Evolutionary conservation across 1,140 invertebrate species (phyloP), one percentile per base, ranked within the genome.

Genomic region (Musca vetustissima): DNA sequence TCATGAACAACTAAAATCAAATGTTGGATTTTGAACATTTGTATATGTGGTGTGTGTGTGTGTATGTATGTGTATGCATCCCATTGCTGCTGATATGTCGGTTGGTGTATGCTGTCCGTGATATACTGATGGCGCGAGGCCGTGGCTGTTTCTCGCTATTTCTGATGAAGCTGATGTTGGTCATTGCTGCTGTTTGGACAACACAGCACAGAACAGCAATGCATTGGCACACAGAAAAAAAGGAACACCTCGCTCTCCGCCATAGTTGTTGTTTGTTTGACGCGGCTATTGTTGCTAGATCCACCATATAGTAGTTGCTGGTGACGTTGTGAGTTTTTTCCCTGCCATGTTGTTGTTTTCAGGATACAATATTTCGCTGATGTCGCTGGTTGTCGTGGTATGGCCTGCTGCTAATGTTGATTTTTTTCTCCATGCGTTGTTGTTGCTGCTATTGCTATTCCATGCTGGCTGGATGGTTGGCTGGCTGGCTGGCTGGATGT

Each of bases 61-160:
- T 61, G 43, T 13, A 64, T 64, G 25, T 69, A 48, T 69, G 36
- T 52, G 13, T 64, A 43, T 43, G 36, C 36, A 43, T 43, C 28
- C 28, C 28, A 32, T 32, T 32, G 67, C 24, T 17, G 61, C 43
- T n/a, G n/a, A n/a, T 68, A 22, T 69, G 47, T 53, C 25, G 11
- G 32, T 14, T 13, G 13, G 66, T 53, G 8, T 22, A 50, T 28
- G 47, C 17, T 25, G 25, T n/a, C 21, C 22, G 50, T 61, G 24
- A 57, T 61, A 49, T 21, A 6, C 43, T 22, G 17, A 52, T 50
- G n/a, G n/a, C 28, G 49, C 15, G 28, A 67, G 7, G 52, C 15
- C 48, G 64, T 49, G 28, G 64, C 47, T 50, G 64, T 66, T 66
- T 50, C 17, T 43, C 48, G 64, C 15, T 66, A 52, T 49, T 43